Base-by-base conservation (phyloP, 2,888 invertebrate genomes). In the Diplazon laetatorius region DNA sequence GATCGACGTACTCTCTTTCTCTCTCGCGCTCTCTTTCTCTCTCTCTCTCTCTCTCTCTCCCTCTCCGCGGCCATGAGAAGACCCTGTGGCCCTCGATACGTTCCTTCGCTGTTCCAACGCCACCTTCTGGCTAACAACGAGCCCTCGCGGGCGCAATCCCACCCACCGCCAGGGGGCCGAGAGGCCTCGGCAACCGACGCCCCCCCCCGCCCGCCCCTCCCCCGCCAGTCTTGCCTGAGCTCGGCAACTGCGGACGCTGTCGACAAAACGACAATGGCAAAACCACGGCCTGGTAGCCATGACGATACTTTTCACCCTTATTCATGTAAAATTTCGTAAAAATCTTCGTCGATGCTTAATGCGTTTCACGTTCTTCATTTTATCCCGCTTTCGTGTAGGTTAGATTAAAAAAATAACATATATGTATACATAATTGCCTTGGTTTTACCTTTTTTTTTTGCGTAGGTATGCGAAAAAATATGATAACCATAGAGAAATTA, bases 271-370 rank as follows among this genome's bases (percentile, higher is more conserved):
- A 65, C 39, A 66, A 70, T 70, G 42, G 44, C 39, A 44, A 46
- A 30, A 70, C 22, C 14, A 39, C n/a, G n/a, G 5, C 9, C n/a
- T 20, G 55, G 74, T 74, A 78, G 74, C 75, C 78, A 71, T 71
- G 74, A 44, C 75, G 62, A 76, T 78, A 76, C 68, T 76, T 75
- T 76, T 68, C 52, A 68, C 75, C 76, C 66, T 57, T 48, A n/a
- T 9, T n/a, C 25, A 25, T 25, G 8, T 22, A n/a, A 14, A 6
- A 16, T 16, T 30, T 14, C 16, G 20, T 59, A 10, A 30, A 55
- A 20, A 52, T 6, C 18, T 9, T 35, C 35, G 39, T 63, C 59
- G 60, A 46, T 39, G 30, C 18, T 12, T 48, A n/a, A 46, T 39
- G n/a, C 52, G 9, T 63, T 50, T 65, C 22, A 14, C 48, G 46